A percentile compares a stretch with the other conserved stretches of the same genome.
These are phyloP conservation scores for Brachionus plicatilis DNA, from an alignment of 1,140 invertebrate species.

Conservation along the genomic window DNA sequence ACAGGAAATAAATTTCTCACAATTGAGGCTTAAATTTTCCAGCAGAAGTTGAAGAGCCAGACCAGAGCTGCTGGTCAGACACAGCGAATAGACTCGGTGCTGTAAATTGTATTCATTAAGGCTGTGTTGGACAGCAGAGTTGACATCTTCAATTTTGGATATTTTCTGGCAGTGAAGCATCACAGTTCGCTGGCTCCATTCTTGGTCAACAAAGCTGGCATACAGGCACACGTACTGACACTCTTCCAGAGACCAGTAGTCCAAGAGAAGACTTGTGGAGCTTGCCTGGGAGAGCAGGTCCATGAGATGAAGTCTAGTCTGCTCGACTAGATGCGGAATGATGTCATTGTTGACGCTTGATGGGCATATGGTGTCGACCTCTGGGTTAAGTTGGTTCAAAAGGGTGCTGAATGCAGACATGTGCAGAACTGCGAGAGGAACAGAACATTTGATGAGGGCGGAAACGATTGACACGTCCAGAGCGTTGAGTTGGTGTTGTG, in stretches of 20 bases:
- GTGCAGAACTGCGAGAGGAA: background rate
- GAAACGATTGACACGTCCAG: background rate
- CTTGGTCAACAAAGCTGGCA: background rate
- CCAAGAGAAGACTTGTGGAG: background rate
- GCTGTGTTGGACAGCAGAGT: background rate
- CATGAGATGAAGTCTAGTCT: background rate
- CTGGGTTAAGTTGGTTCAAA: background rate
- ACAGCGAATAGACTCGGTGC: background rate
- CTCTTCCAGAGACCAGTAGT: background rate
- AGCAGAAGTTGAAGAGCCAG: background rate
- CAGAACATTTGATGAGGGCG: background rate
- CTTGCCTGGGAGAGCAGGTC: background rate
- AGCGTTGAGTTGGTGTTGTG: background rate
- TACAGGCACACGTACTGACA: background rate
- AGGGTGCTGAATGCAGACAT: background rate
- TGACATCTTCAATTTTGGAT: background rate
- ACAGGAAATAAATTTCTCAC: background rate
- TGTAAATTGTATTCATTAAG: background rate
- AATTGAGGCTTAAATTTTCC: background rate
- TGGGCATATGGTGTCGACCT: background rate
- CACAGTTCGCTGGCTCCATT: background rate
- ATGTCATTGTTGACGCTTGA: background rate
- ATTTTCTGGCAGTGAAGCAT: background rate
- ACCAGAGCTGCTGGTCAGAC: background rate
- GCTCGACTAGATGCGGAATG: background rate